phyloP scores from a whole-genome alignment of 2,113 vertebrate genomes.

The Dromiciops gliroides region DNA sequence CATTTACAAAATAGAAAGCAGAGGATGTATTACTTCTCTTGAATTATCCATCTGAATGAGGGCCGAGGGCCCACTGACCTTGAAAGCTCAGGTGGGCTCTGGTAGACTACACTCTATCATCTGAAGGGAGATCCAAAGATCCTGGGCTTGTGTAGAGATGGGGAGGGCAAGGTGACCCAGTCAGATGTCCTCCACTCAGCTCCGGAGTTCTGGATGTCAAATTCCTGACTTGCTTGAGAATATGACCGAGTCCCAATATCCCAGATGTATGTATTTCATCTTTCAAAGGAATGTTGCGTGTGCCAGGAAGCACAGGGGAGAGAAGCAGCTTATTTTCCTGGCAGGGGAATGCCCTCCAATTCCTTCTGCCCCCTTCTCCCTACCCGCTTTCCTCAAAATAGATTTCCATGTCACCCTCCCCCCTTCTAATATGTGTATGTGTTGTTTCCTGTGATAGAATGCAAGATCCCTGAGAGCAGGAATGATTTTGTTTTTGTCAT shows the following conservation, averaged over 20 bases:
- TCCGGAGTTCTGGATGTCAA: no score
- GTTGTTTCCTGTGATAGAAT: background rate
- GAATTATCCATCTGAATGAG: background rate
- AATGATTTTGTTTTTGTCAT: background rate
- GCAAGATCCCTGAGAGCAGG: background rate
- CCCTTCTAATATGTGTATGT: background rate
- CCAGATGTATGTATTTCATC: no score
- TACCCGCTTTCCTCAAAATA: background rate
- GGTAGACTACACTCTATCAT: background rate
- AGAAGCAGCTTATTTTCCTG: background rate
- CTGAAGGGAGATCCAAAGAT: background rate
- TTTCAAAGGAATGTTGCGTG: background rate
- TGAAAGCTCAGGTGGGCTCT: background rate
- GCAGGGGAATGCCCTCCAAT: background rate
- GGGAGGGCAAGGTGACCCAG: background rate
- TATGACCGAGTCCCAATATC: no score
- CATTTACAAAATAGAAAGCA: background rate
- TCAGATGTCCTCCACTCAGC: background rate
- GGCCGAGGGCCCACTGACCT: background rate
- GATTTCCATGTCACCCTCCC: background rate
- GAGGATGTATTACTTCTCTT: background rate
- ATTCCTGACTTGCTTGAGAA: no score
- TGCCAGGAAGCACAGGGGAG: background rate
- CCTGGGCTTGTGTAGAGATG: no score
- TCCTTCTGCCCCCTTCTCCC: background rate